A percentile compares a stretch with the other conserved stretches of the same genome.
These are phyloP conservation scores for Gallinago nigripennis DNA, from an alignment of 2,797 vertebrate genomes.

Conservation along the genomic window DNA sequence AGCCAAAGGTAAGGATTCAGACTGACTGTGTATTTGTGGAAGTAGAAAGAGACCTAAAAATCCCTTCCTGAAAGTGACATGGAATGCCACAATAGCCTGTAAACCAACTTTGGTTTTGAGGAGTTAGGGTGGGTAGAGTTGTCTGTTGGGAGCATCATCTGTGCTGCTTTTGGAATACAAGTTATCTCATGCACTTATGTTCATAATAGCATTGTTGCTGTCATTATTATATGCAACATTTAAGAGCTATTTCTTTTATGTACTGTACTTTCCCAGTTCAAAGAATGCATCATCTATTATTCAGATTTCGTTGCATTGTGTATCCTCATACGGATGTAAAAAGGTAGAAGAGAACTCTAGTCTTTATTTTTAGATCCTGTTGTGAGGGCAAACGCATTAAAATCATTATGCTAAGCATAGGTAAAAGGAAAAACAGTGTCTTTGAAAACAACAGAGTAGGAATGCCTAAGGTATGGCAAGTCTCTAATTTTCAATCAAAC, in stretches of 20 bases:
- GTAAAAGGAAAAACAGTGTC: neutral
- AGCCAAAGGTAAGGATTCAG: constrained; percentile 1
- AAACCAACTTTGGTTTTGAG: neutral
- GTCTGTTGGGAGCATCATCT: neutral
- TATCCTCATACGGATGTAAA: neutral
- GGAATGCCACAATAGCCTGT: neutral
- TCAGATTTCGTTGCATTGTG: neutral
- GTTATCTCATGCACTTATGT: neutral
- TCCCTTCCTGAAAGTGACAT: neutral
- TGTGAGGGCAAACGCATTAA: neutral
- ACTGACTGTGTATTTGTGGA: neutral
- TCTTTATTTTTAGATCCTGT: neutral
- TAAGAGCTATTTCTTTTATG: neutral
- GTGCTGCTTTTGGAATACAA: neutral
- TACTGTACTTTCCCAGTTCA: neutral
- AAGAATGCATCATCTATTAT: neutral
- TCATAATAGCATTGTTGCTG: neutral
- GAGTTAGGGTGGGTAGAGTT: neutral
- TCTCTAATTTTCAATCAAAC: neutral
- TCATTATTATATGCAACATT: neutral
- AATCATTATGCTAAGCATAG: neutral
- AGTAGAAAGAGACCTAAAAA: neutral
- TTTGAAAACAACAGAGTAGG: neutral
- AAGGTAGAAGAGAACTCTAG: neutral
- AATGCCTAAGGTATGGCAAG: neutral